These are phyloP conservation scores for Zaprionus camerounensis DNA, from an alignment of 1,140 invertebrate genomes.

Conservation along the genomic window DNA sequence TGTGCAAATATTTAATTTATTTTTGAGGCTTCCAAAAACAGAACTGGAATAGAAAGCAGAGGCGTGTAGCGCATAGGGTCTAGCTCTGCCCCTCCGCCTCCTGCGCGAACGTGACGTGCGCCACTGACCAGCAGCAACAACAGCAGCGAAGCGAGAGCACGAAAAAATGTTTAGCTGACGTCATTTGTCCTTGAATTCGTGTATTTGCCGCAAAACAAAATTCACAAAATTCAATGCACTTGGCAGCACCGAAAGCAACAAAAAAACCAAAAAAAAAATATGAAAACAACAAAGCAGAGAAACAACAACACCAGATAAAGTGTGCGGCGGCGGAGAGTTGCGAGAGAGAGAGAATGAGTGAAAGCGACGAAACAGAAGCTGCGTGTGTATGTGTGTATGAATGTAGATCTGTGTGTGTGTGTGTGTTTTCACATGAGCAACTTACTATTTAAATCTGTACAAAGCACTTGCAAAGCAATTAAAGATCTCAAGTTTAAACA, in stretches of 20 bases:
- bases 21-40: conserved; percentile 37
- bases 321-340: neutral
- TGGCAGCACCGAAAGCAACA: conserved; percentile 37
- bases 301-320: conserved; percentile 43
- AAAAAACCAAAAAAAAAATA: conserved; percentile 29
- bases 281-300: conserved; percentile 21
- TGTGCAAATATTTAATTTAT: conserved; percentile 73
- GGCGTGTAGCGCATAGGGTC: conserved; percentile 25
- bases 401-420: neutral
- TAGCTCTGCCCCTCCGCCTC: neutral
- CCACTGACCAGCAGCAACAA: conserved; percentile 50
- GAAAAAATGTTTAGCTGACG: conserved; percentile 78
- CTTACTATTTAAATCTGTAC: neutral
- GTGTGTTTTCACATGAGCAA: neutral
- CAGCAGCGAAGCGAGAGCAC: conserved; percentile 20
- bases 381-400: neutral
- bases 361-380: conserved; percentile 32
- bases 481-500: neutral
- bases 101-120: conserved; percentile 27
- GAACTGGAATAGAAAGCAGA: conserved; percentile 55
- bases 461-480: conserved; percentile 2
- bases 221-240: conserved; percentile 79
- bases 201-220: conserved; percentile 73
- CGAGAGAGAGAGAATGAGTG: conserved; percentile 25
- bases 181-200: conserved; percentile 82